A percentile compares a stretch with the other conserved stretches of the same genome.
These are phyloP conservation scores for Zelleria hepariella DNA, from an alignment of 2,888 invertebrate genomes.

Conservation along the genomic window DNA sequence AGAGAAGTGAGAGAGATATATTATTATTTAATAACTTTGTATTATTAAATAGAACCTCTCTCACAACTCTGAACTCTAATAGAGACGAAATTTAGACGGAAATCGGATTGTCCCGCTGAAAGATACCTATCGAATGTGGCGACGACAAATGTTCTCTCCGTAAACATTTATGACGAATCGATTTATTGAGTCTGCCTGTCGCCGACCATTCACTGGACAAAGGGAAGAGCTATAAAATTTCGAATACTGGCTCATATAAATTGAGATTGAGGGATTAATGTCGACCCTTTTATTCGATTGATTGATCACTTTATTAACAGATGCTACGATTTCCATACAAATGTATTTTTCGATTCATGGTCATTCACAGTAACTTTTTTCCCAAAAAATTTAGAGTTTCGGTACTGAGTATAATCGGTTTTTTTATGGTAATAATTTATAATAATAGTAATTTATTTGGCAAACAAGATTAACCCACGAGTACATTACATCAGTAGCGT, in stretches of 20 bases:
- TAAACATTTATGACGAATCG: background rate
- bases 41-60: background rate
- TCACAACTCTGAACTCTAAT: background rate
- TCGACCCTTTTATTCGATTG: background rate
- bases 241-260: background rate
- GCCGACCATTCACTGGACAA: background rate
- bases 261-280: background rate
- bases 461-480: too few species aligned
- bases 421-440: too few species aligned
- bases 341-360: too few species aligned
- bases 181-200: background rate
- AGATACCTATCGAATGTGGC: background rate
- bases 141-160: background rate
- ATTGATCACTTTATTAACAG: background rate
- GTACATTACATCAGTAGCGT: too few species aligned
- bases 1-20: too few species aligned
- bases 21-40: too few species aligned
- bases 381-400: too few species aligned
- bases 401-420: too few species aligned
- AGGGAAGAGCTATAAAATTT: background rate
- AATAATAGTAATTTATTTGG: too few species aligned
- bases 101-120: background rate
- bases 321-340: too few species aligned
- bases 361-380: too few species aligned
- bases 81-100: background rate